Evolutionary conservation across 2,797 vertebrate genomes (phyloP).

Genomic region (Acomys russatus): DNA sequence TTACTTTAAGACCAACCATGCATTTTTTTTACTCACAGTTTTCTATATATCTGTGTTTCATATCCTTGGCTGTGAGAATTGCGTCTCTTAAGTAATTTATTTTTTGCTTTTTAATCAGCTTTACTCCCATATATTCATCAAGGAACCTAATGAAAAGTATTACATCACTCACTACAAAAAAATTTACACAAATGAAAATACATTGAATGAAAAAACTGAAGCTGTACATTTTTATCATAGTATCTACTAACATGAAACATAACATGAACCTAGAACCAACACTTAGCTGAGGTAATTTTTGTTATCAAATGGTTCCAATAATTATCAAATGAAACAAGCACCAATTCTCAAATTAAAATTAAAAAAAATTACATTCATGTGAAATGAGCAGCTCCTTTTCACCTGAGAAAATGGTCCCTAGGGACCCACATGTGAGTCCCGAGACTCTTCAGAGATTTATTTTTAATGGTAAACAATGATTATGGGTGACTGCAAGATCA

Average conservation of each 20-base stretch:
- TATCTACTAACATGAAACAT: not conserved
- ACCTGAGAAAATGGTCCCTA: not conserved
- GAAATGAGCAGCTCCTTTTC: not conserved
- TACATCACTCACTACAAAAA: too few species aligned
- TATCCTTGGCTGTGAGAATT: not conserved
- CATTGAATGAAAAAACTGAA: not conserved
- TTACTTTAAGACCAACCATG: not conserved
- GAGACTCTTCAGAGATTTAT: not conserved
- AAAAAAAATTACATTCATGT: not conserved
- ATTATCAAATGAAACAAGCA: not conserved
- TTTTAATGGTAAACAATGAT: not conserved
- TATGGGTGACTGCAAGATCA: not conserved
- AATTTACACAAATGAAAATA: not conserved
- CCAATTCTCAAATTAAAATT: not conserved
- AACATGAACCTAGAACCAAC: not conserved
- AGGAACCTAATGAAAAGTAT: not conserved
- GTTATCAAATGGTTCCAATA: not conserved
- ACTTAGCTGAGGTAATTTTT: slow-evolving; percentile 4
- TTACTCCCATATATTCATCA: not conserved
- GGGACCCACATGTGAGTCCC: not conserved
- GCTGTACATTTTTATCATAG: not conserved
- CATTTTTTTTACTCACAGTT: not conserved
- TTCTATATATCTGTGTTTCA: not conserved
- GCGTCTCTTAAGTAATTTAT: not conserved
- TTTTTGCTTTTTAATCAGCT: not conserved